These are phyloP conservation scores for Otolemur garnettii DNA, from an alignment of 2,113 vertebrate genomes.

Conservation along the genomic window DNA sequence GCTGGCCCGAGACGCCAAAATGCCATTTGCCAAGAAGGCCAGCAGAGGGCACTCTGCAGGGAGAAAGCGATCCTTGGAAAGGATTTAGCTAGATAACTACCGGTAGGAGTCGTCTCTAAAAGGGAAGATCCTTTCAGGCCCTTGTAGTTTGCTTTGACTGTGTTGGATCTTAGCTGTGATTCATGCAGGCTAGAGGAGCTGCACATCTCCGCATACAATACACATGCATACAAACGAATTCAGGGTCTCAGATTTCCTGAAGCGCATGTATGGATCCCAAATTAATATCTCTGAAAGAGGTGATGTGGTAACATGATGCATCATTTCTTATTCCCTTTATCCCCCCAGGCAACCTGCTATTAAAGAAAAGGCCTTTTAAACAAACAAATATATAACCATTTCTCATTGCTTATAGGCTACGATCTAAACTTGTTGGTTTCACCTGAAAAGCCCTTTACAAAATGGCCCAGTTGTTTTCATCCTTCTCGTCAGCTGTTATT, in stretches of 20 bases:
- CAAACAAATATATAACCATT: background rate
- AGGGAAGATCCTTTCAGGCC: background rate
- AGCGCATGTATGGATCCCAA: background rate
- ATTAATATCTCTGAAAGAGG: background rate
- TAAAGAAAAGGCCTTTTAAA: background rate
- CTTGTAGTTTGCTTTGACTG: background rate
- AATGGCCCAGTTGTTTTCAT: constrained; percentile 1
- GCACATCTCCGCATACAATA: background rate
- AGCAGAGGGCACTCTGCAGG: constrained; percentile 62
- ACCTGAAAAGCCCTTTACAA: constrained; percentile 20
- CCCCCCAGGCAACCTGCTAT: background rate
- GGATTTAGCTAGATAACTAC: background rate
- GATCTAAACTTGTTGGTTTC: constrained; percentile 9
- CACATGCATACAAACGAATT: background rate
- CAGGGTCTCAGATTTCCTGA: background rate
- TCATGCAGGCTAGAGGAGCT: background rate
- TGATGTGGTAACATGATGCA: background rate
- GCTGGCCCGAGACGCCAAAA: background rate
- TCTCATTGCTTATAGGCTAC: background rate
- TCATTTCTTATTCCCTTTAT: constrained; percentile 28
- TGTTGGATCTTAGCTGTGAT: background rate
- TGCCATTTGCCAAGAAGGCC: constrained; percentile 5
- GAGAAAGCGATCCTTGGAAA: background rate
- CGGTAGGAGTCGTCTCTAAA: background rate
- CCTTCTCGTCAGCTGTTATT: background rate